Evolutionary conservation across 2,113 vertebrate genomes (phyloP), one percentile per base, ranked within the genome.

Genomic region (Meleagris gallopavo): DNA sequence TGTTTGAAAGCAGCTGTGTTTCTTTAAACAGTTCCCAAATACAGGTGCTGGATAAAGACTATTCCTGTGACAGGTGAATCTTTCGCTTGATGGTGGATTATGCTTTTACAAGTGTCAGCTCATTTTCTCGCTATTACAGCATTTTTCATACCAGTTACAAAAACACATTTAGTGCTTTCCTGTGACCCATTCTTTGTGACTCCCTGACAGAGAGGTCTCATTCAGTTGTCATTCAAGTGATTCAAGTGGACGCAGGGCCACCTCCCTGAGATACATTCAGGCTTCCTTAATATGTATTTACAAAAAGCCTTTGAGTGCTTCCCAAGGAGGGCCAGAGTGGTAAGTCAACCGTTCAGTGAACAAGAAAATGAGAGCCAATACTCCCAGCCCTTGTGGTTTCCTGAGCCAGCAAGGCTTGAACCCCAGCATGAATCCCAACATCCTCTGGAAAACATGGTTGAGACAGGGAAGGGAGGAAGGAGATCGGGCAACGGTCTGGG

Each of bases 31-130:
- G 27, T 65, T 27, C 24, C 32, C 85, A 88, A 65, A 88, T 9
- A 74, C 48, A 93, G 82, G 65, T 93, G 80, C 57, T 92, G 27
- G 72, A 83, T 90, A 90, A 88, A 90, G 79, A 60, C 57, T 61
- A 91, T 89, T 94, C 67, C 34, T 69, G 82, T 88, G 76, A 69
- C 48, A 91, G 93, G 86, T 91, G 69, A 86, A 46, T 80, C 71
- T 88, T 78, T 88, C 61, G 43, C 60, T 40, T 88, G 61, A 50
- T 65, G 65, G 52, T 50, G 27, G 61, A 40, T 85, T 81, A 88
- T 1, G 9, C n/a, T 88, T 85, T 81, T 69, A 61, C 38, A 72
- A 69, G 41, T 72, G 72, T 40, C 64, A 77, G 34, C 60, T 87
- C 21, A 75, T 91, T 91, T 96, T 86, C 85, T 85, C 2, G 0